Evolutionary conservation across 2,113 vertebrate genomes (phyloP), one percentile per base, ranked within the genome.

Genomic region (Perca flavescens): DNA sequence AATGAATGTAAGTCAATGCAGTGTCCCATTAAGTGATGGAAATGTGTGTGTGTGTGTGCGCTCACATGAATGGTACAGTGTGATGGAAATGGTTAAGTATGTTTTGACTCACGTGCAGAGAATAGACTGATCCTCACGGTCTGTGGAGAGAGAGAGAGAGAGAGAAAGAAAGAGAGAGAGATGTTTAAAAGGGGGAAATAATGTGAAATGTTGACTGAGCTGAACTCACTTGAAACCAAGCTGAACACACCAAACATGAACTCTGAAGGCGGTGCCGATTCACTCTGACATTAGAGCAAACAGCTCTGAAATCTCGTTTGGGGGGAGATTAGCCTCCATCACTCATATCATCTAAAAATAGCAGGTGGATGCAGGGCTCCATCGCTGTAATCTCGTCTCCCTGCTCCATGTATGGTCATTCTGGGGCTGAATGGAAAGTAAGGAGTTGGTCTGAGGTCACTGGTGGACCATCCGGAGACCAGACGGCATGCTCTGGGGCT

Each of bases 121-220:
- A 64, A 95, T 94, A 22, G 94, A 95, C 91, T 95, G 94, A 88
- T 95, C 94, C 90, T 95, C 93, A 4, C 94, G 93, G 79, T 95
- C 94, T 95, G 89, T 65, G 79, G 76, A 66, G 80, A 66, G 68
- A 75, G 31, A 70, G 22, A 19, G 46, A 47, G 21, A 34, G 14
- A 8, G 15, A 13, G 49, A 11, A 52, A 21, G 68, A 31, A 12
- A 13, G 49, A 11, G 58, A 21, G 63, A 31, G 47, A 21, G 72
- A 17, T 31, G 54, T 75, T 58, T 68, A 74, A 19, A 19, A 12
- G 25, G 70, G 62, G 62, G 52, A 54, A 19, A 79, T 40, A 25
- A 64, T 16, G 57, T 62, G 68, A 80, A 25, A 77, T 72, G 58
- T 43, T 69, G 50, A 72, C 77, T 56, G 67, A 84, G 54, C 72